These are phyloP conservation scores for Megalops cyprinoides DNA, from an alignment of 2,797 vertebrate species.

Conservation along the genomic window DNA sequence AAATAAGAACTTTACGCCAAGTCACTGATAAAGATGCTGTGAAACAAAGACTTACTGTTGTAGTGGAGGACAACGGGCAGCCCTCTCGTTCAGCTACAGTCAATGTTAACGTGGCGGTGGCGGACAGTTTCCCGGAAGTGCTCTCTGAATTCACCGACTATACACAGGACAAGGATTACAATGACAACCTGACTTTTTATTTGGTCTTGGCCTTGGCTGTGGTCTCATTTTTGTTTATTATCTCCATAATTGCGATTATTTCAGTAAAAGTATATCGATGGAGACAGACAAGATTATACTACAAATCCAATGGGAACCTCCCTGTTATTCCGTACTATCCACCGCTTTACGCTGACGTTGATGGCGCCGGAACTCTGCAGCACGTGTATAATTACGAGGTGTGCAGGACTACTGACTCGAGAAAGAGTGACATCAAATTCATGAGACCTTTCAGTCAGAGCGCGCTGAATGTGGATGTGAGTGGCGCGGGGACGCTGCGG, in stretches of 20 bases:
- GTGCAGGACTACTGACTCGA: conserved; percentile 19
- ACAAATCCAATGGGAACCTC: conserved; percentile 14
- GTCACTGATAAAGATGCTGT: conserved; percentile 63
- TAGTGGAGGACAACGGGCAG: conserved; percentile 60
- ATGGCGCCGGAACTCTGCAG: conserved; percentile 27
- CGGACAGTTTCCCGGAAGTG: conserved; percentile 55
- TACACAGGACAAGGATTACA: conserved; percentile 37
- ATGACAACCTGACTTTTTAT: conserved; percentile 49
- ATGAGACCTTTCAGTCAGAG: neutral
- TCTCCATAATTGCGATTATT: conserved; percentile 44
- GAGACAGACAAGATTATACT: conserved; percentile 29
- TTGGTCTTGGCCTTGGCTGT: conserved; percentile 43
- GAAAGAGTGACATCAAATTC: conserved; percentile 15
- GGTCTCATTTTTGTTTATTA: conserved; percentile 36
- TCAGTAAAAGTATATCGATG: conserved; percentile 49
- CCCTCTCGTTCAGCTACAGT: conserved; percentile 59
- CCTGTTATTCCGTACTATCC: conserved; percentile 32
- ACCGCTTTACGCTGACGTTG: conserved; percentile 23
- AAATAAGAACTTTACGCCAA: conserved; percentile 57
- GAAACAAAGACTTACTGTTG: conserved; percentile 53
- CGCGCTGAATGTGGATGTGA: neutral
- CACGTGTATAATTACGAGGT: conserved; percentile 23
- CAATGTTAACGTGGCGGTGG: conserved; percentile 53
- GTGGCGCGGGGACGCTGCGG: neutral
- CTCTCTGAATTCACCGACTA: conserved; percentile 44